phyloP scores from a whole-genome alignment of 2,888 invertebrate genomes.

The Drosophila nr. medialis region DNA sequence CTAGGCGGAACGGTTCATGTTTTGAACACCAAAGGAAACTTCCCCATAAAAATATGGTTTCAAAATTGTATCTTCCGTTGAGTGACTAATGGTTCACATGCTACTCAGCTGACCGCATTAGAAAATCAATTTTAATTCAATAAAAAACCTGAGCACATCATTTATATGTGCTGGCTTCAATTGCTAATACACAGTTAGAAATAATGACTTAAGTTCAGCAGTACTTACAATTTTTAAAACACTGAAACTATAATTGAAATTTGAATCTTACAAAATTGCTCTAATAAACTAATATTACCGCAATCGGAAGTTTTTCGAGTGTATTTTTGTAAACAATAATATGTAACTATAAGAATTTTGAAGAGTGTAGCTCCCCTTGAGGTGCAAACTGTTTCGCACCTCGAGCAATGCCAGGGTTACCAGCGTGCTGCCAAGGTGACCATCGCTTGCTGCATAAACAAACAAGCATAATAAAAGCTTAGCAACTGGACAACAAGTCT shows the following conservation, averaged over 20 bases:
- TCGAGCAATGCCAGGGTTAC: conserved; percentile 44
- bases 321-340: neutral
- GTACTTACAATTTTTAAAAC: fast-evolving
- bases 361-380: neutral
- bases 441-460: conserved; percentile 66
- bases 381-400: conserved; percentile 48
- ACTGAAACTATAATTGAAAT: neutral
- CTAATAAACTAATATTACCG: neutral
- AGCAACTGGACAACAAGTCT: conserved; percentile 23
- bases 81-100: neutral
- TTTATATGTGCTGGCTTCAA: neutral
- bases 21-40: neutral
- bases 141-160: neutral
- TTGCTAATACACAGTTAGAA: neutral
- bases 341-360: neutral
- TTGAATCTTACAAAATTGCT: neutral
- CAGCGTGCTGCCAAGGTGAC: conserved; percentile 61
- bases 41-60: neutral
- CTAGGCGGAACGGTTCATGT: neutral
- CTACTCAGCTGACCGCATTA: neutral
- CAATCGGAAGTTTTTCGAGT: neutral
- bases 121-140: conserved; percentile 40
- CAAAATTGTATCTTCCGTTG: neutral
- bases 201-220: neutral
- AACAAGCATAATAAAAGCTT: conserved; percentile 27